Base-by-base conservation (phyloP, 53 echinoderm and acorn worm species). In the Stichopus horrens region DNA sequence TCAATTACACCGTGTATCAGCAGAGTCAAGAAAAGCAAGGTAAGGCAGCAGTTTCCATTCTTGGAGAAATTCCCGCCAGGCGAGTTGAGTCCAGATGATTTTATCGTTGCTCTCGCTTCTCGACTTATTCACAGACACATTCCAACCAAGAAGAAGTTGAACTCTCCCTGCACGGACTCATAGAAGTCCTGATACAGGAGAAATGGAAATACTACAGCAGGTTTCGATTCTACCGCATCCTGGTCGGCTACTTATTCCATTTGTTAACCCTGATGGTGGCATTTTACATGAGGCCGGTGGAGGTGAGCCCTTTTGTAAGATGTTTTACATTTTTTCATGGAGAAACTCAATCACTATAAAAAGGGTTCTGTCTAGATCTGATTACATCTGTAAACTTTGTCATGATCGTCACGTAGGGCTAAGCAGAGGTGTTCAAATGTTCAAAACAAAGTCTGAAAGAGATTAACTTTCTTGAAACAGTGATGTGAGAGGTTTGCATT, bases 171-270 rank as follows among this genome's bases (percentile, higher is more conserved):
- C 92, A 95, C 58, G 98, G 98, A 13, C 84, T 97, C 55, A 91
- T 97, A 57, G 89, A 88, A 66, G 94, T 95, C 75, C 53, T 97
- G 54, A 90, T 97, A 53, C 88, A 95, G 51, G 95, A 95, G 88
- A 97, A 97, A 84, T 97, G 98, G 98, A 97, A 97, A 86, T 91
- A 91, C n/a, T 97, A 91, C 73, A 95, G 93, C 10, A 88, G 94
- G 4, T 93, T 94, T 65, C 94, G 93, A 54, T 97, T 97, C 93
- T 91, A 91, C 55, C 80, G 89, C 8, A 91, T 93, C 23, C 77
- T 92, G 90, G 89, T 88, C 9, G 86, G 83, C 22, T 97, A 92
- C 88, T 78, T 97, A 9, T 60, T 94, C 11, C 95, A 97, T 86
- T 86, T 97, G 60, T 76, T 91, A 19, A 86, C 92, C 19, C 84